Conservation (phyloP, 2,888 invertebrate species). For the Phorcus lineatus region DNA sequence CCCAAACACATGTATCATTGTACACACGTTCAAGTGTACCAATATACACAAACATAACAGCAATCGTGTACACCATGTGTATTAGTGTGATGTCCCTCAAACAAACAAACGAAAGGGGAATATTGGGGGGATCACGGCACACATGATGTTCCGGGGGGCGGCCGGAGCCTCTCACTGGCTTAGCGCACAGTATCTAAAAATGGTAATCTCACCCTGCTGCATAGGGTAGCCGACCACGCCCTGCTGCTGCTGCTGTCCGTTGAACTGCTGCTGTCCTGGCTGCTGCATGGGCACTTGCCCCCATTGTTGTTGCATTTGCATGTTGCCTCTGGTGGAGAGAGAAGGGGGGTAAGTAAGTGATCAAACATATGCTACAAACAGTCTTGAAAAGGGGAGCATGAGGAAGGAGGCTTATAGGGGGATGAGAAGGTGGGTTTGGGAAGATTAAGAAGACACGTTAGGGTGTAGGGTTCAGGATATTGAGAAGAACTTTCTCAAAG, state of each 20-base stretch:
- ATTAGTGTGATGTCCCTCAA: background rate
- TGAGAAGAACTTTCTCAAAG: no score
- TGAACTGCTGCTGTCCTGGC: slow-evolving; percentile 64
- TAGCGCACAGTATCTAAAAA: slow-evolving; percentile 38
- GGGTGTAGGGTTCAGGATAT: no score
- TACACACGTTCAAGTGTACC: no score
- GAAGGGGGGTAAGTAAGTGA: background rate
- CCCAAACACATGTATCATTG: no score
- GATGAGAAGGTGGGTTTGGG: no score
- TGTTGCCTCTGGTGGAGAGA: slow-evolving; percentile 45
- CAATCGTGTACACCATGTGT: no score
- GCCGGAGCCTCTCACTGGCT: slow-evolving; percentile 45
- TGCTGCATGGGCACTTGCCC: slow-evolving; percentile 65
- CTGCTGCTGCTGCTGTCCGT: slow-evolving; percentile 56
- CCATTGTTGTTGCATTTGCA: slow-evolving; percentile 59
- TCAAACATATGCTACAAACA: no score
- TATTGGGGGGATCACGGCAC: background rate
- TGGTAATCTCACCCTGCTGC: slow-evolving; percentile 62
- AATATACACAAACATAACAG: no score
- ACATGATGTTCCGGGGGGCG: background rate
- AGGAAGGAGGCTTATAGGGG: no score
- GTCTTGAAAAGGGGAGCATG: no score
- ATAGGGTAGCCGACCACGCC: slow-evolving; percentile 65
- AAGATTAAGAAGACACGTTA: no score
- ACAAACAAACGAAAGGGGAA: background rate